Percentiles rank a stretch among this genome's conserved stretches.
Conservation (phyloP, 2,888 invertebrate species). For the Harpagoxenus sublaevis region DNA sequence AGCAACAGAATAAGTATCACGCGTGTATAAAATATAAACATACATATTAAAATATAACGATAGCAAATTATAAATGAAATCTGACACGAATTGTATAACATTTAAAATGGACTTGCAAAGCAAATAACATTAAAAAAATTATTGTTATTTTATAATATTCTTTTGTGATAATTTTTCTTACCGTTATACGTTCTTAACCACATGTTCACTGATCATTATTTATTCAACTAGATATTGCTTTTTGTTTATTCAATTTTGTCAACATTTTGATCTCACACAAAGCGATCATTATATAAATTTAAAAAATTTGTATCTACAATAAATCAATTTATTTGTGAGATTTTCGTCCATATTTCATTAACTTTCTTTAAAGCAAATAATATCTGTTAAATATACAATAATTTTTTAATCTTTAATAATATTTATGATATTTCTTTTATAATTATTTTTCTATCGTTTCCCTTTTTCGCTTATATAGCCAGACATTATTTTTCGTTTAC, state of each 20-base stretch:
- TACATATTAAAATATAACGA: neutral
- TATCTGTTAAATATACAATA: neutral
- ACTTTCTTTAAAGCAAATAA: neutral
- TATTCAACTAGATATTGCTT: neutral
- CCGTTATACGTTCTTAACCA: no score
- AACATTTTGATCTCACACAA: neutral
- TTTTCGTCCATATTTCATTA: neutral
- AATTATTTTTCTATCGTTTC: neutral
- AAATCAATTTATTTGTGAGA: neutral
- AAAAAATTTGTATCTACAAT: no score
- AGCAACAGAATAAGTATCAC: neutral
- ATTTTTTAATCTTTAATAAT: neutral
- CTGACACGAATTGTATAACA: neutral
- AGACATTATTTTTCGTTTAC: neutral
- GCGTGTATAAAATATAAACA: neutral
- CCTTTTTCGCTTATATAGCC: neutral
- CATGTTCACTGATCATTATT: neutral
- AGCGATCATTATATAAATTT: neutral
- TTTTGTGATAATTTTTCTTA: neutral
- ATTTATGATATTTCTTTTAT: neutral
- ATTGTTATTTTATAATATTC: neutral
- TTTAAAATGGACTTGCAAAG: neutral
- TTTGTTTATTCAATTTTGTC: neutral
- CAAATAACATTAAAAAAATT: neutral
- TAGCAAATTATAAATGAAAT: slow-evolving; percentile 6